Base-by-base conservation (phyloP, 2,888 invertebrate genomes). In the Kuschelorhynchus macadamiae region DNA sequence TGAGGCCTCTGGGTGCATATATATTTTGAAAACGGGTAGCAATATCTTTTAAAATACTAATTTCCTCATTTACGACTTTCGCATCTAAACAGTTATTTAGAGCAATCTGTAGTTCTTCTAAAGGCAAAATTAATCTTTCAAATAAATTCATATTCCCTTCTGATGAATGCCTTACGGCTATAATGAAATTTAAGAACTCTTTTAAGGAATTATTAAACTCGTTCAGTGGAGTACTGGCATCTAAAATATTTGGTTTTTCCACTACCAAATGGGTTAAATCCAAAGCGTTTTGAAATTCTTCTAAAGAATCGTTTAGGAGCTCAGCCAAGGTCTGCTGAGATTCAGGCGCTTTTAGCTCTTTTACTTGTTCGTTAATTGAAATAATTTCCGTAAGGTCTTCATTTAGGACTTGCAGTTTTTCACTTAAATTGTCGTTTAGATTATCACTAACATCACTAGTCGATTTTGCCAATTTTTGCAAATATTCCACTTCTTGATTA, bases 151-250 rank as follows among this genome's bases (percentile, higher is more conserved):
- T 55, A 52, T 79, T 76, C 33, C 77, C 78, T 59, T 75, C 70
- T 0, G 69, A 59, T 42, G 73, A 68, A 63, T 81, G 76, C 68
- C 80, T 81, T 20, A 75, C 74, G 9, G 70, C 70, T 8, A 78
- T 71, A 7, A 81, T 71, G 55, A 80, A 79, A 60, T 78, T 77
- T n/a, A 82, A 66, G 1, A 83, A 67, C 12, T 78, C 72, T 14
- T 73, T 72, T 33, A 81, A 61, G 21, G 78, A 75, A 5, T 61
- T 70, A 46, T 79, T 76, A n/a, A 82, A 70, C 36, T 77, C 76
- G 44, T 74, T 74, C n/a, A 81, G 50, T 64, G 78, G 71, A 25
- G 53, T 20, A 11, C 57, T 42, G 20, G 41, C 47, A 16, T 59
- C 49, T 33, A 46, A 14, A 21, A 55, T 46, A 5, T 14, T 42